A percentile compares a stretch with the other conserved stretches of the same genome.
Conservation (phyloP, 92 coral and sea anemone species). For the Ricordea florida region DNA sequence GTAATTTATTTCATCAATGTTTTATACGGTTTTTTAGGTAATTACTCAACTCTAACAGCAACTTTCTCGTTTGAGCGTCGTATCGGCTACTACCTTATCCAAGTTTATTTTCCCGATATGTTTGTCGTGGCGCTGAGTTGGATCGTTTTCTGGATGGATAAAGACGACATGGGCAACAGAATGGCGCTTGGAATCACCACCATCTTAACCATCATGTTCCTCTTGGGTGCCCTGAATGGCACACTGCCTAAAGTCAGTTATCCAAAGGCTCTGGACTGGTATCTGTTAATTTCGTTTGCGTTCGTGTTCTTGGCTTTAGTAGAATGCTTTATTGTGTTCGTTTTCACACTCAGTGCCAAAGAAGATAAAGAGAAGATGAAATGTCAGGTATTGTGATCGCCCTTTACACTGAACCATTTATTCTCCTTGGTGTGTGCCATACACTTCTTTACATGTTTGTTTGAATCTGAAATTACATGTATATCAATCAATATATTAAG, state of each 20-base stretch:
- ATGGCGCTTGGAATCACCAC: slow-evolving; percentile 74
- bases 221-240: slow-evolving; percentile 68
- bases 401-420: too few relatives aligned
- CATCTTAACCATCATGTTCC: slow-evolving; percentile 68
- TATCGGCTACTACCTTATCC: slow-evolving; percentile 59
- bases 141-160: slow-evolving; percentile 86
- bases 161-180: slow-evolving; percentile 69
- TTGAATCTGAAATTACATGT: too few relatives aligned
- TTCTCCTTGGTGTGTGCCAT: too few relatives aligned
- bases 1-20: neutral
- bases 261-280: slow-evolving; percentile 66
- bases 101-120: slow-evolving; percentile 68
- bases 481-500: too few relatives aligned
- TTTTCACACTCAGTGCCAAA: neutral
- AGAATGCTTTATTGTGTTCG: slow-evolving; percentile 24
- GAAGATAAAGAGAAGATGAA: neutral
- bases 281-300: slow-evolving; percentile 46
- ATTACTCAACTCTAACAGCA: slow-evolving; percentile 44
- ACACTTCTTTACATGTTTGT: too few relatives aligned
- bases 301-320: slow-evolving; percentile 51
- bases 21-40: slow-evolving; percentile 1
- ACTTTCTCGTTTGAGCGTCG: slow-evolving; percentile 60
- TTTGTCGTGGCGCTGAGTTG: slow-evolving; percentile 75
- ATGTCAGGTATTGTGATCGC: slow-evolving; percentile 11
- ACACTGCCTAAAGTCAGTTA: slow-evolving; percentile 68